A percentile compares a stretch with the other conserved stretches of the same genome.
Conservation (phyloP, 2,797 vertebrate genomes). For the Halcyon leucocephala region DNA sequence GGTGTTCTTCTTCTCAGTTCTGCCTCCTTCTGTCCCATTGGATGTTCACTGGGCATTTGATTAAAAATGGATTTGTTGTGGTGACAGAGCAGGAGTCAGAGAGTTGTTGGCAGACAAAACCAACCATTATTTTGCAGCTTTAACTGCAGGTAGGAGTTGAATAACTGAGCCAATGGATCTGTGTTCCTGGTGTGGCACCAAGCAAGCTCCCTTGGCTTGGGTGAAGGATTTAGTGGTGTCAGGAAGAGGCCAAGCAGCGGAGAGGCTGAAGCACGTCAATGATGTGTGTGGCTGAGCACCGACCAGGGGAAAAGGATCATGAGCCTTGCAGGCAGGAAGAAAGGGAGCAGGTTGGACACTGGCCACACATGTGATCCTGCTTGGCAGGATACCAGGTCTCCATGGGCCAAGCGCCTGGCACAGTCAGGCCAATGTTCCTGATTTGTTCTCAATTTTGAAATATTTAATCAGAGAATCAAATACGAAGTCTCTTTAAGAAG, state of each 20-base stretch:
- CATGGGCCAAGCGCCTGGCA: background rate
- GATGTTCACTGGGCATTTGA: background rate
- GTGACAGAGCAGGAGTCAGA: background rate
- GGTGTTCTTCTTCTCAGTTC: background rate
- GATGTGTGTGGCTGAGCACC: background rate
- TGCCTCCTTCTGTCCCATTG: background rate
- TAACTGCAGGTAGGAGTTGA: background rate
- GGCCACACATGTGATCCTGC: background rate
- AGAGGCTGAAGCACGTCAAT: background rate
- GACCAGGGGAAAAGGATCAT: fast-evolving
- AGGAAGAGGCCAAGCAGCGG: background rate
- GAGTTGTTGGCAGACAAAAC: background rate
- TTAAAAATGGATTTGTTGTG: background rate
- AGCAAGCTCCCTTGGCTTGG: background rate
- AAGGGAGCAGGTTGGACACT: background rate
- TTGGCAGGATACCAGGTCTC: background rate
- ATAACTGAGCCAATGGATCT: background rate
- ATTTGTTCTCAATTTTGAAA: background rate
- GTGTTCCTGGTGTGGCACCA: background rate
- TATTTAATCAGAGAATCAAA: slow-evolving; percentile 41
- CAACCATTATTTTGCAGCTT: background rate
- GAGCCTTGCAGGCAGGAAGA: background rate
- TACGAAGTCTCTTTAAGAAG: slow-evolving; percentile 23
- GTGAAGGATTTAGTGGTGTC: background rate
- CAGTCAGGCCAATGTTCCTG: background rate